Base-by-base conservation (phyloP, 1,140 invertebrate species). In the Chironomus striatipennis region DNA sequence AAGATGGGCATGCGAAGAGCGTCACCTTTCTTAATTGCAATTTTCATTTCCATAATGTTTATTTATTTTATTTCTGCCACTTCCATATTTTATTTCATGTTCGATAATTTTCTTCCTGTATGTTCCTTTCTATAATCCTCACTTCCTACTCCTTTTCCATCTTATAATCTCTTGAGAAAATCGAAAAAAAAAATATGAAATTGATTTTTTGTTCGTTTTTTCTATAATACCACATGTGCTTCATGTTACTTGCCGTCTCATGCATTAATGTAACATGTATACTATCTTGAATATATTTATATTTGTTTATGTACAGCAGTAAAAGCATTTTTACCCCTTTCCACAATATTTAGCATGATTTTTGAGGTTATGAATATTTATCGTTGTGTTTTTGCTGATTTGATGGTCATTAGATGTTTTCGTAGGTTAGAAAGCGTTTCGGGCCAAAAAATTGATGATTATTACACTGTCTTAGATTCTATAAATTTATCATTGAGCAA, bases 161-260 rank as follows among this genome's bases (percentile, higher is more conserved):
- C 47, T 57, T 7, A 57, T 12, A 34, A n/a, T 57, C 47, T 15
- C 47, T 12, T 57, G 47, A n/a, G 65, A 20, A 67, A 67, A 70
- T 70, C 65, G 18, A 20, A 18, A 21, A 67, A 18, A 21, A 67
- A 70, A 70, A 70, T 70, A 70, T 70, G 65, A 70, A 70, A 70
- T 70, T 70, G 65, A 70, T 70, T 70, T 70, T 70, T 70, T 70
- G 65, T 70, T 20, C 65, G 65, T 20, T 70, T 70, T 18, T 17
- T 4, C 20, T 70, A 70, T 70, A 18, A 70, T 70, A 10, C 17
- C 65, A 70, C 18, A 70, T 70, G 65, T 70, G 65, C 18, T 70
- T 21, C 20, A 21, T 70, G 47, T 57, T 12, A 12, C 47, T 57
- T 47, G 12, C 47, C 47, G 47, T n/a, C 47, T 57, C 47, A 57